A percentile compares a stretch with the other conserved stretches of the same genome.
These are phyloP conservation scores for Octomys mimax DNA, from an alignment of 2,797 vertebrate species.

Conservation along the genomic window DNA sequence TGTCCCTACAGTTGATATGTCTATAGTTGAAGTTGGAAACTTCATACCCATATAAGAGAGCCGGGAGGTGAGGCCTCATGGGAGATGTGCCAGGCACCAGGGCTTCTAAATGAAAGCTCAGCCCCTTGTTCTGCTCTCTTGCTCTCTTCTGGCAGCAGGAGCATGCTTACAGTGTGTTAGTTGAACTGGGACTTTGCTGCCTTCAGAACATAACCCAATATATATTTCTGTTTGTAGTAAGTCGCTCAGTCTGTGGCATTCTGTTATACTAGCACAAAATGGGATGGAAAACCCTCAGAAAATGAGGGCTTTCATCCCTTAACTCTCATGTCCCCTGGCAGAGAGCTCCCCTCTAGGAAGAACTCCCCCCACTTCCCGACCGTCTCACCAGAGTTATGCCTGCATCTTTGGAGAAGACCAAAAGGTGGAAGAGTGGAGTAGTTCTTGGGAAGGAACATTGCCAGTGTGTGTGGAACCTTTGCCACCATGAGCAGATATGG, in stretches of 20 bases:
- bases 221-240: not conserved
- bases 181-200: not conserved
- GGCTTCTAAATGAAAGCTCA: not conserved
- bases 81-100: not conserved
- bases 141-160: not conserved
- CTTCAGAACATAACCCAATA: not conserved
- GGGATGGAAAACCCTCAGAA: too few species aligned
- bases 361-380: fast-evolving
- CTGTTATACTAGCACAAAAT: not conserved
- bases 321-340: too few species aligned
- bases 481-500: fast-evolving
- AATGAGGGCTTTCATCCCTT: not conserved
- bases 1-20: not conserved
- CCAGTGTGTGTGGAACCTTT: not conserved
- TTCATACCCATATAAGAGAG: too few species aligned
- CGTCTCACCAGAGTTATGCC: not conserved
- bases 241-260: not conserved
- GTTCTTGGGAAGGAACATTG: not conserved
- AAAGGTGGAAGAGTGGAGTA: not conserved
- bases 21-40: too few species aligned
- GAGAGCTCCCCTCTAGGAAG: not conserved
- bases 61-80: not conserved
- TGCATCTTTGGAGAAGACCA: not conserved
- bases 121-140: too few species aligned
- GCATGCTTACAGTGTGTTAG: not conserved